Conservation (phyloP, 2,113 vertebrate species). For the Charadrius vociferus region DNA sequence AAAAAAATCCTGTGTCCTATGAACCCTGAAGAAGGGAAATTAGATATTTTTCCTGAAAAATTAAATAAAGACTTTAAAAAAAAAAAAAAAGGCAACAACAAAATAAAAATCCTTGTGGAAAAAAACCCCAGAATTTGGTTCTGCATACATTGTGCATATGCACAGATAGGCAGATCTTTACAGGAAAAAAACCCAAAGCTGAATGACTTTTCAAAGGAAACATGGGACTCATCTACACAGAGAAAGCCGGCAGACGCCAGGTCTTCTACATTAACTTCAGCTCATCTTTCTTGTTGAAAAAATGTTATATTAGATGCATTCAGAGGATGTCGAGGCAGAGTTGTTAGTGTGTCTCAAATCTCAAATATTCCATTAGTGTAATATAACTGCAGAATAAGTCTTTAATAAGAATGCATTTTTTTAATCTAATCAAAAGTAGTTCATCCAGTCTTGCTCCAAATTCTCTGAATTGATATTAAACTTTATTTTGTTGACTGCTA, state of each 20-base stretch:
- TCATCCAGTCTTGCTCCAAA: neutral
- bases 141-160: neutral
- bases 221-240: rapidly evolving
- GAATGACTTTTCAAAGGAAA: neutral
- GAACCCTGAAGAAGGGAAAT: neutral
- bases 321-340: neutral
- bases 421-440: neutral
- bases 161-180: neutral
- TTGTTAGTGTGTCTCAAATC: neutral
- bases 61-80: neutral
- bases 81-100: neutral
- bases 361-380: neutral
- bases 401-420: neutral
- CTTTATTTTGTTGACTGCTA: neutral
- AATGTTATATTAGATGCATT: neutral
- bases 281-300: neutral
- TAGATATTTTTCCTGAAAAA: neutral
- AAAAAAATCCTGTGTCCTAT: neutral
- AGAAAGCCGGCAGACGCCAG: neutral
- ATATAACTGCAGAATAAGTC: neutral
- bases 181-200: neutral
- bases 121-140: neutral
- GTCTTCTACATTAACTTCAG: neutral
- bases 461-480: neutral
- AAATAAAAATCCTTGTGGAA: neutral